Conservation (phyloP, 35 echinoderm and acorn worm genomes). For the Acanthaster planci region DNA sequence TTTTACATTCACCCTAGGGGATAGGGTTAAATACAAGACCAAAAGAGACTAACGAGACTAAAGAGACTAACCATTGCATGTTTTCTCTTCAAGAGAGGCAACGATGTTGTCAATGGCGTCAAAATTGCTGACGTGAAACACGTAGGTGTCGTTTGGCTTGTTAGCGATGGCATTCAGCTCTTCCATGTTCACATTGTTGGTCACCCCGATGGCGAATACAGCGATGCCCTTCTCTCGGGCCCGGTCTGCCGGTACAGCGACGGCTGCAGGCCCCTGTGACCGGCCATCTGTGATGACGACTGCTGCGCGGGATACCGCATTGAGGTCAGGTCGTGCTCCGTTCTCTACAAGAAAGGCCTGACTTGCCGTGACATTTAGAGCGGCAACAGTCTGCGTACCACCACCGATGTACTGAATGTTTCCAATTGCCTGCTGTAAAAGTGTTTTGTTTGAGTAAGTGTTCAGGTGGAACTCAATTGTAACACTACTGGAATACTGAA, state of each 20-base stretch:
- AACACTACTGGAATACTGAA: neutral
- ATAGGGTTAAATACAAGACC: too few species aligned
- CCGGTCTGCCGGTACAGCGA: neutral
- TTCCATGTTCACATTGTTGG: neutral
- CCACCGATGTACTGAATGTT: neutral
- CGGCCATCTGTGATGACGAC: conserved; percentile 36
- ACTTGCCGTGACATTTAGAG: conserved; percentile 5
- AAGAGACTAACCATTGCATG: conserved; percentile 2
- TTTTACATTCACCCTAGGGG: too few species aligned
- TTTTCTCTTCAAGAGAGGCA: neutral
- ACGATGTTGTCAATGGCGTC: neutral
- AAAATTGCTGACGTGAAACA: conserved; percentile 1
- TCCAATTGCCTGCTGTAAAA: neutral
- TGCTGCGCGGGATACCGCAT: neutral
- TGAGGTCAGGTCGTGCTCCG: neutral
- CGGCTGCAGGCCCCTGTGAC: neutral
- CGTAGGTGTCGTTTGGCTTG: conserved; percentile 2
- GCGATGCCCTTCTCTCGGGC: neutral
- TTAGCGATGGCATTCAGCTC: conserved; percentile 32
- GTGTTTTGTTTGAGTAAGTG: neutral
- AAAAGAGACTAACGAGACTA: too few species aligned
- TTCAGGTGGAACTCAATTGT: neutral
- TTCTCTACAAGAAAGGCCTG: neutral
- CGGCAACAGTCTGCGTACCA: neutral
- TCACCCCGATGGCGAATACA: conserved; percentile 16